Base-by-base conservation (phyloP, 2,113 vertebrate genomes). In the Syrmaticus mikado region DNA sequence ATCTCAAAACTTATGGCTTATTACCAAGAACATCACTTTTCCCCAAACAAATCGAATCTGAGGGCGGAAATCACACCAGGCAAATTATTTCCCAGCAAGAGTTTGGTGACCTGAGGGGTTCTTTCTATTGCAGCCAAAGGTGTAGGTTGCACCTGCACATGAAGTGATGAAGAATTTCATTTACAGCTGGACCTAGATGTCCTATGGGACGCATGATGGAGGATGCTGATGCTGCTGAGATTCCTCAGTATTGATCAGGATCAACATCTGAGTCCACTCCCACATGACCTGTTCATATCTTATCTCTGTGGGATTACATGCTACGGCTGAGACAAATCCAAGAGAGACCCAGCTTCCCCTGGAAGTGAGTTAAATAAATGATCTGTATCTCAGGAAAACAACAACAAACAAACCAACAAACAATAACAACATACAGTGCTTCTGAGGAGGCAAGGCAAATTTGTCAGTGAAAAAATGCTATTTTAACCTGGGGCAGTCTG, bases 141-240 rank as follows among this genome's bases (percentile, higher is more conserved):
- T 28, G 32, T 43, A 87, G 50, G 7, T 4, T 40, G 28, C 16
- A 71, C 18, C 24, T 60, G 16, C 13, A 67, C 53, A 40, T 22
- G 24, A 2, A 14, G 5, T n/a, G 36, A 18, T 82, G 71, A 43
- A 17, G 76, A 83, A 81, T 67, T 67, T 34, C 18, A 40, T 8
- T 52, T 43, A 73, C 64, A 53, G 20, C 7, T 43, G 50, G 60
- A 73, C 36, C 7, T 8, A 46, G 38, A 46, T 73, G 52, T 6
- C 52, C 50, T 5, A 4, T 79, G 66, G 34, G 62, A 27, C 24
- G 17, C 30, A 19, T 53, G 60, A 76, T 0, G 6, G 40, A 65
- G 62, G 36, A 45, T 3, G 21, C 28, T 4, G 15, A 16, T 0
- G 3, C 45, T 77, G 72, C 64, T 0, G 1, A 62, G 36, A 21